Evolutionary conservation across 2,113 vertebrate species (phyloP), one percentile per base, ranked within the genome.

Genomic region (Tachysurus fulvidraco): DNA sequence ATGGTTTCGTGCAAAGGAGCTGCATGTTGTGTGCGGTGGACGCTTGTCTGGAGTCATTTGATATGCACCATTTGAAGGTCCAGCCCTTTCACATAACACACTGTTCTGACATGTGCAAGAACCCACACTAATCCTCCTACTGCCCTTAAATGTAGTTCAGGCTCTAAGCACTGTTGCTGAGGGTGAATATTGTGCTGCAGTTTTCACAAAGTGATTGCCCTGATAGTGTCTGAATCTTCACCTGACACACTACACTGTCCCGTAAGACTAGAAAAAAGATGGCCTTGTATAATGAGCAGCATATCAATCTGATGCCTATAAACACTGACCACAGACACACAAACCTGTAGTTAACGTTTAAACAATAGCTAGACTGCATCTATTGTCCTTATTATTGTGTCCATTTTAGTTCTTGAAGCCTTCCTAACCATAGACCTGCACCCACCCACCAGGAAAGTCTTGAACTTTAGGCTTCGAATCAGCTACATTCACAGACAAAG

Each of bases 31-130:
- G 91, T 86, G 86, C 69, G 87, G 85, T 90, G 91, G 90, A 92
- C 71, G 87, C 90, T 81, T 89, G 85, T 91, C 89, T 89, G 62
- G 90, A 91, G 88, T 91, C 74, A 94, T 94, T 94, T 92, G 85
- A 88, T 91, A 91, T 92, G 92, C 91, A 88, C 91, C 90, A 93
- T 93, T 94, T 93, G 83, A 92, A 87, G 86, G 87, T 88, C 84
- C 67, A 87, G 88, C 87, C 81, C 84, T 92, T 90, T 85, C 84
- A 89, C 73, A 52, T 83, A 92, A 92, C 91, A 83, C 73, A 84
- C 83, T 90, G 91, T 87, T 92, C 78, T 87, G 88, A 91, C 90
- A 91, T 89, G 90, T 82, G 79, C 74, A 23, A 46, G 50, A 88
- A 83, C 84, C 76, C 55, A 83, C 55, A 59, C 86, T 62, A 14